Evolutionary conservation across 2,888 invertebrate species (phyloP).

Genomic region (Drosophila nr. perissopoda): DNA sequence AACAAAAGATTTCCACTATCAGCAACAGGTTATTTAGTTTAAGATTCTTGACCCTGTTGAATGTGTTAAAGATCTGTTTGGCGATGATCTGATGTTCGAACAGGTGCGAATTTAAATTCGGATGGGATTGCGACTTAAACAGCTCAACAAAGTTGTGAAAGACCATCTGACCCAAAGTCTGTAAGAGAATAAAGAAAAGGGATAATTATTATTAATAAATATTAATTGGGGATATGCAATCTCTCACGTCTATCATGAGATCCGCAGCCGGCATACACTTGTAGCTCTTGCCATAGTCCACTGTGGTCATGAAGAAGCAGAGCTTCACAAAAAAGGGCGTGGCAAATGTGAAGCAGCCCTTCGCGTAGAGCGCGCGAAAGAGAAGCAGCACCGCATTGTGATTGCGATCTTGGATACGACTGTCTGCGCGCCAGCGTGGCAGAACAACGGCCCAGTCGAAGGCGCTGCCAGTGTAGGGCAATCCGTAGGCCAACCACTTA

Average conservation of each 20-base stretch:
- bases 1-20: slow-evolving; percentile 21
- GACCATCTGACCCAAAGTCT: slow-evolving; percentile 44
- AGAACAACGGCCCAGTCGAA: slow-evolving; percentile 51
- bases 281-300: slow-evolving; percentile 25
- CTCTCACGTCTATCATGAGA: slow-evolving; percentile 39
- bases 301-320: slow-evolving; percentile 42
- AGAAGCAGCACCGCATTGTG: slow-evolving; percentile 31
- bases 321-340: slow-evolving; percentile 45
- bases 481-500: slow-evolving; percentile 57
- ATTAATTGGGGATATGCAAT: background rate
- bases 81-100: slow-evolving; percentile 35
- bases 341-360: slow-evolving; percentile 35
- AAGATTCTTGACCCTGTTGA: slow-evolving; percentile 1
- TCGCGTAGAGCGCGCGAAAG: slow-evolving; percentile 35
- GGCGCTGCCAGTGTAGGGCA: background rate
- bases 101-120: background rate
- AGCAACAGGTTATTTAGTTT: slow-evolving; percentile 26
- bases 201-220: background rate
- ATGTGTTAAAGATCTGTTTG: slow-evolving; percentile 29
- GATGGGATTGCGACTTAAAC: background rate
- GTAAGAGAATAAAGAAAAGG: background rate
- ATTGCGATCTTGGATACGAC: background rate
- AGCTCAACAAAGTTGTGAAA: slow-evolving; percentile 27
- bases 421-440: slow-evolving; percentile 45
- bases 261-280: slow-evolving; percentile 16